Evolutionary conservation across 2,888 invertebrate genomes (phyloP), one percentile per base, ranked within the genome.

Genomic region (Anthrax anthrax): DNA sequence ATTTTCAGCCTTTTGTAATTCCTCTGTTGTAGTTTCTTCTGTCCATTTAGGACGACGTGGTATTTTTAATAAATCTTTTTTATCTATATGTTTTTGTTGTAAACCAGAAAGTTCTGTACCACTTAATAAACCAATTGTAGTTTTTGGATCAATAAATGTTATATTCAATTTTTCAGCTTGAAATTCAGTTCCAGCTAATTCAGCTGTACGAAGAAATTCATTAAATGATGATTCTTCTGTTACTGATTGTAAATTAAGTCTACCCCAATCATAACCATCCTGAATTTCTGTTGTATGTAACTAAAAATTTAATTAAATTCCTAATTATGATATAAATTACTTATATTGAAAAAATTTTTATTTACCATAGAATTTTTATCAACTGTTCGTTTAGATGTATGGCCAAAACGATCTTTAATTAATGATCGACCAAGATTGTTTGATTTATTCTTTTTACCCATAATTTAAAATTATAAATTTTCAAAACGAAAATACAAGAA

Each of bases 141-240:
- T 70, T 43, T 72, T 73, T 0, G 80, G 73, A 59, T 80, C 77
- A 0, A 87, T 75, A 62, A 86, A 81, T 51, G 76, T 81, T 8
- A 91, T 75, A 60, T 94, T 91, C 3, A 90, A 64, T 62, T 91
- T 91, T 63, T 94, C 92, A 4, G 88, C 84, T 60, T 84, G 82
- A 63, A 96, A 98, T 64, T 97, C 94, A 1, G 87, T 86, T 37
- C 90, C 89, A 1, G 96, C 95, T 48, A 98, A 70, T 66, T 95
- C 86, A 0, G 97, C 97, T 0, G 90, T 96, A 0, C 90, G 84
- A 4, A 98, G 71, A 64, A 98, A 97, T 60, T 96, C 97, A 70
- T 96, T 90, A 50, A 97, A 80, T 0, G 91, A 88, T n/a, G 84
- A 89, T 64, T 95, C 91, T 56, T 96, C 95, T 0, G 95, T 96